These are phyloP conservation scores for Scaptomyza caliginosa DNA, from an alignment of 2,888 invertebrate species.

Conservation along the genomic window DNA sequence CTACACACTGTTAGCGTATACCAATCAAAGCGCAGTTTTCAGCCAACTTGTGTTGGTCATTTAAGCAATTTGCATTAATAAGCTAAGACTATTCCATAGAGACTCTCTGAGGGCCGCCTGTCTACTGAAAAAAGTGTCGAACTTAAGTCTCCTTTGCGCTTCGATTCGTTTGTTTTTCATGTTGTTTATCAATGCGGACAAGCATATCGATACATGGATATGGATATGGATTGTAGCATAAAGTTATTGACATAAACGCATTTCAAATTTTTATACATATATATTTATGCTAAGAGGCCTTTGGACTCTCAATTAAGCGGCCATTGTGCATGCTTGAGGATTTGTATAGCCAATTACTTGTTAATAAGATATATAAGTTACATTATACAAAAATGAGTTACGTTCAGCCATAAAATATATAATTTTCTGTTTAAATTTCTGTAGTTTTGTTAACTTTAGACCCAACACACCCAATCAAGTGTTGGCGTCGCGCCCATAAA, in stretches of 20 bases:
- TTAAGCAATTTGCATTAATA: slow-evolving; percentile 69
- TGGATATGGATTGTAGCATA: not conserved
- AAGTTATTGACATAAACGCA: slow-evolving; percentile 50
- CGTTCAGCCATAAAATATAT: slow-evolving; percentile 1
- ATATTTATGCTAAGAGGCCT: slow-evolving; percentile 25
- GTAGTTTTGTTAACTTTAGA: slow-evolving; percentile 24
- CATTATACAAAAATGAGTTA: slow-evolving; percentile 11
- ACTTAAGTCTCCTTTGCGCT: slow-evolving; percentile 11
- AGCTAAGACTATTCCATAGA: slow-evolving; percentile 31
- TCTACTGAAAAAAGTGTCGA: slow-evolving; percentile 40
- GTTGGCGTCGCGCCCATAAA: slow-evolving; percentile 12
- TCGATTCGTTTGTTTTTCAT: slow-evolving; percentile 25
- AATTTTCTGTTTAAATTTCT: not conserved
- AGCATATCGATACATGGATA: slow-evolving; percentile 5
- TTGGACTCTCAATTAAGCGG: slow-evolving; percentile 30
- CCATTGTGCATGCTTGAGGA: slow-evolving; percentile 20
- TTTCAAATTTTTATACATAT: slow-evolving; percentile 35
- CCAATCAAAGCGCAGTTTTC: slow-evolving; percentile 53
- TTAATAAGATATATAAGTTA: slow-evolving; percentile 23
- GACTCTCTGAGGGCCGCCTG: slow-evolving; percentile 23
- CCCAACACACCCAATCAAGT: slow-evolving; percentile 32
- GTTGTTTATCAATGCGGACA: slow-evolving; percentile 26
- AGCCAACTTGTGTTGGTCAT: slow-evolving; percentile 38
- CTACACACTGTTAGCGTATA: slow-evolving; percentile 25
- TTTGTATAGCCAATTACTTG: slow-evolving; percentile 9